Evolutionary conservation across 1,140 invertebrate genomes (phyloP), one percentile per base, ranked within the genome.

Genomic region (Colletes latitarsis): DNA sequence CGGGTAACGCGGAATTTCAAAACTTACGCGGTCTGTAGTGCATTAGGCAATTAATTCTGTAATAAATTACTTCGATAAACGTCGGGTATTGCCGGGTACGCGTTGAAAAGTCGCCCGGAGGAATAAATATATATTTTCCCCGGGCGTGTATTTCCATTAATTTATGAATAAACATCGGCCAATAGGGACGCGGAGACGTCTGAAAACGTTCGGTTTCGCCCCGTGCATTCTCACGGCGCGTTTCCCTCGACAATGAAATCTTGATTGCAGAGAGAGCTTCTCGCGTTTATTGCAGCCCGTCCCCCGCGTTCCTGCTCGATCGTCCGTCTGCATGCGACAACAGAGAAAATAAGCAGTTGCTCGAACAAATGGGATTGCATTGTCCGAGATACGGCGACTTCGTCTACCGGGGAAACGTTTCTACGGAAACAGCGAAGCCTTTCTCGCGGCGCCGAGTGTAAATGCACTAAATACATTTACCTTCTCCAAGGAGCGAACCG

Each of bases 331-430:
- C 64, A n/a, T n/a, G 43, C 64, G 64, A 67, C 64, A 67, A 57
- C 53, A 66, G 55, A 71, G 82, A 83, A 83, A 83, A 83, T 83
- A 83, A 83, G 82, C 82, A 83, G 81, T 83, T 62, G 81, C 81
- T 74, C 63, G 77, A 64, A 80, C 79, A 83, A 83, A 83, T 83
- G 82, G 82, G 82, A 83, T 83, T 83, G 78, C 82, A 71, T 81
- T 72, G 76, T 83, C 82, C 66, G 76, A 62, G 73, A 63, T 68
- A 71, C 68, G 66, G 46, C 64, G 73, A 81, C 79, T 81, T 75
- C 69, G 63, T 80, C 81, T 72, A 57, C 46, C 62, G 39, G 60
- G 19, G 68, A 83, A 67, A 46, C 62, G 71, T 81, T 83, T 55
- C 82, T 15, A 17, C 70, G 70, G 76, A 82, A 83, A 73, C 67